These are phyloP conservation scores for Thomomys bottae DNA, from an alignment of 2,113 vertebrate genomes.

Conservation along the genomic window DNA sequence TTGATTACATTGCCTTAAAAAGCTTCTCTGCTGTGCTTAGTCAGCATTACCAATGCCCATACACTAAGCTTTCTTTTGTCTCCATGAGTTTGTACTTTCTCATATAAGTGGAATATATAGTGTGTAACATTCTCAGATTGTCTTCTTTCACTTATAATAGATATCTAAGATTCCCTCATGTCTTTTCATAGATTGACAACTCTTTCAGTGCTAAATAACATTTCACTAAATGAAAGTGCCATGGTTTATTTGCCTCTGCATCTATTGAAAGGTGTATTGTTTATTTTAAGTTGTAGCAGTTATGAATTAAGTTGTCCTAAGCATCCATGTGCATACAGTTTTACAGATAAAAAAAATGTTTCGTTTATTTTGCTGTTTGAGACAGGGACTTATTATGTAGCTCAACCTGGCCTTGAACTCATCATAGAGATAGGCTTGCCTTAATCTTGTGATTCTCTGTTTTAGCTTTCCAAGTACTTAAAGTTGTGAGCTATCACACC, in stretches of 20 bases:
- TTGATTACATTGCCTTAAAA: background rate
- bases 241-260: background rate
- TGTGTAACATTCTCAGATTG: background rate
- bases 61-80: background rate
- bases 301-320: background rate
- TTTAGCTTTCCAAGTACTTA: too few relatives aligned
- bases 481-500: too few relatives aligned
- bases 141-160: conserved; percentile 35
- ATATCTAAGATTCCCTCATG: background rate
- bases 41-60: background rate
- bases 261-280: background rate
- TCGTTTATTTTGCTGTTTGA: too few relatives aligned
- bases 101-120: background rate
- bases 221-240: background rate
- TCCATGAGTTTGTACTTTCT: background rate
- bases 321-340: background rate
- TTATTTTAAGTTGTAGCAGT: background rate
- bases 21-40: background rate
- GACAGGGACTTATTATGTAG: too few relatives aligned
- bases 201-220: conserved; percentile 8
- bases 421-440: too few relatives aligned
- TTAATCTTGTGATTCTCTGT: too few relatives aligned
- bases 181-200: background rate
- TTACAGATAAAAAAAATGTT: background rate
- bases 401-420: too few relatives aligned